These are phyloP conservation scores for Dugesia japonica DNA, from an alignment of 2,888 invertebrate genomes.

Conservation along the genomic window DNA sequence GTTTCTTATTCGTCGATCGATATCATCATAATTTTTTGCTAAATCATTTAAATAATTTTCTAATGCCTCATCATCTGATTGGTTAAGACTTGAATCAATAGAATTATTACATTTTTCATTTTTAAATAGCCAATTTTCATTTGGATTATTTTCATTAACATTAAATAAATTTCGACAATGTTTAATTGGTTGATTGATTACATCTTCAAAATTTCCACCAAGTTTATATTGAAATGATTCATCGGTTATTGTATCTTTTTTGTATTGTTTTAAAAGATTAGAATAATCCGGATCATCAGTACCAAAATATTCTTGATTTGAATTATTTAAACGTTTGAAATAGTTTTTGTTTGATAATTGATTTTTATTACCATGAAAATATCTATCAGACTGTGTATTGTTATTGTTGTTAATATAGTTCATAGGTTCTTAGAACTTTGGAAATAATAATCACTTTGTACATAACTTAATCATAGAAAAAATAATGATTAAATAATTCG, in stretches of 20 bases:
- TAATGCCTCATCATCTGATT: neutral
- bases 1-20: neutral
- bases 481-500: neutral
- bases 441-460: neutral
- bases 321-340: neutral
- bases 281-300: neutral
- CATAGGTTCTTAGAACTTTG: neutral
- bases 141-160: neutral
- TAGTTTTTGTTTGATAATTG: neutral
- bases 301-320: neutral
- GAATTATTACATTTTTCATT: neutral
- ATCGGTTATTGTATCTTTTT: neutral
- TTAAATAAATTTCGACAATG: too few species aligned
- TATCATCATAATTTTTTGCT: slow-evolving; percentile 3
- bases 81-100: neutral
- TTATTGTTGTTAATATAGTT: slow-evolving; percentile 4
- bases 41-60: slow-evolving; percentile 4
- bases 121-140: neutral
- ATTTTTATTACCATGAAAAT: neutral
- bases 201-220: neutral
- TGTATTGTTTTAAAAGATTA: neutral
- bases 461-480: neutral
- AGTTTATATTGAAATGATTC: neutral
- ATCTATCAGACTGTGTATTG: neutral
- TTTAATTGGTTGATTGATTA: neutral